phyloP scores from a whole-genome alignment of 2,888 invertebrate species.

The Eueremaeus valkanovi region DNA sequence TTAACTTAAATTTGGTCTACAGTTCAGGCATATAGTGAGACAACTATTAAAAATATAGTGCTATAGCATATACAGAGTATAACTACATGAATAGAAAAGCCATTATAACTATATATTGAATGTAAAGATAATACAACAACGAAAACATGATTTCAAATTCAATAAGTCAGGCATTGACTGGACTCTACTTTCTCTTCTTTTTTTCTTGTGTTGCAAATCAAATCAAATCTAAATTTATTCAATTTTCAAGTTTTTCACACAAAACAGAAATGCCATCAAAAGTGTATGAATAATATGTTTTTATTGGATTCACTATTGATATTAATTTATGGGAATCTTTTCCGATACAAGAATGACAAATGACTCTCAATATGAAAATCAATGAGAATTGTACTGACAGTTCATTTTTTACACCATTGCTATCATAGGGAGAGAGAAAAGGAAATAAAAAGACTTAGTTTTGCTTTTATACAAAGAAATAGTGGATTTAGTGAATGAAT shows the following conservation, averaged over 20 bases:
- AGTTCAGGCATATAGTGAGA: conserved; percentile 8
- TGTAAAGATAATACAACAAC: no score
- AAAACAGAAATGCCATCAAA: neutral
- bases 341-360: conserved; percentile 16
- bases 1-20: neutral
- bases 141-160: no score
- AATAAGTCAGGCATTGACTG: neutral
- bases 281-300: neutral
- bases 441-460: neutral
- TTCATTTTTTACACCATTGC: conserved; percentile 16
- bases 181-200: neutral
- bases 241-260: no score
- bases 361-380: conserved; percentile 21
- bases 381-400: conserved; percentile 24
- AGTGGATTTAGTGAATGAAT: neutral
- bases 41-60: neutral
- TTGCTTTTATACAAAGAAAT: neutral
- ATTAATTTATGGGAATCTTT: conserved; percentile 23
- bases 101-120: no score
- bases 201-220: neutral
- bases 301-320: neutral
- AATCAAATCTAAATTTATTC: neutral
- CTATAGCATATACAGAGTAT: neutral
- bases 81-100: neutral
- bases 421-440: neutral